Evolutionary conservation across 2,113 vertebrate species (phyloP).

Genomic region (Gymnocephalus cernua): DNA sequence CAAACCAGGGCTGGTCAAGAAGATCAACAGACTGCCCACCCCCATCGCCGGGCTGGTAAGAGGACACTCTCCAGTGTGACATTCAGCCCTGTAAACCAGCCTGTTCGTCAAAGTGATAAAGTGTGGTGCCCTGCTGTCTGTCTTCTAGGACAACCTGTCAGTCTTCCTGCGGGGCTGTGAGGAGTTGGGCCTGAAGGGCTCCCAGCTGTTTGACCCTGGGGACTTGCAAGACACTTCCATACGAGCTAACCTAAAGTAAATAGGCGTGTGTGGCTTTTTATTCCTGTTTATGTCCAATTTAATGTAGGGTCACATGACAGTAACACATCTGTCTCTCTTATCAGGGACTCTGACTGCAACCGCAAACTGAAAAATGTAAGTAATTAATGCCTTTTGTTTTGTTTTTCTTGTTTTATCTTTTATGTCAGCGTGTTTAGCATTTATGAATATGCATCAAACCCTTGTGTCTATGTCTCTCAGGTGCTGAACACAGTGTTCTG

Average conservation of each 20-base stretch:
- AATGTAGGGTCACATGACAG: background rate
- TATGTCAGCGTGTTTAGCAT: background rate
- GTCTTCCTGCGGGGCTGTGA: conserved; percentile 97
- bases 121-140: conserved; percentile 26
- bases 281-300: background rate
- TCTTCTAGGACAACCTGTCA: conserved; percentile 93
- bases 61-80: conserved; percentile 53
- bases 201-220: conserved; percentile 97
- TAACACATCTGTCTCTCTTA: conserved; percentile 46
- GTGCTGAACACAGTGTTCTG: conserved; percentile 98
- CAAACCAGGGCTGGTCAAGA: conserved; percentile 96
- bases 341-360: conserved; percentile 89
- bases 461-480: conserved; percentile 74
- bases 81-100: conserved; percentile 11
- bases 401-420: background rate
- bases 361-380: conserved; percentile 98
- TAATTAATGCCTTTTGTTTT: conserved; percentile 4
- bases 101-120: conserved; percentile 41
- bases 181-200: conserved; percentile 94
- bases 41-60: conserved; percentile 98
- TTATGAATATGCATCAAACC: background rate
- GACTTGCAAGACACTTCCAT: conserved; percentile 96
- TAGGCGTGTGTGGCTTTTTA: background rate
- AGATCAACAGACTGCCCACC: conserved; percentile 97
- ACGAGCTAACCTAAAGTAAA: conserved; percentile 92